These are phyloP conservation scores for Eulacestoma nigropectus DNA, from an alignment of 2,113 vertebrate genomes.

Conservation along the genomic window DNA sequence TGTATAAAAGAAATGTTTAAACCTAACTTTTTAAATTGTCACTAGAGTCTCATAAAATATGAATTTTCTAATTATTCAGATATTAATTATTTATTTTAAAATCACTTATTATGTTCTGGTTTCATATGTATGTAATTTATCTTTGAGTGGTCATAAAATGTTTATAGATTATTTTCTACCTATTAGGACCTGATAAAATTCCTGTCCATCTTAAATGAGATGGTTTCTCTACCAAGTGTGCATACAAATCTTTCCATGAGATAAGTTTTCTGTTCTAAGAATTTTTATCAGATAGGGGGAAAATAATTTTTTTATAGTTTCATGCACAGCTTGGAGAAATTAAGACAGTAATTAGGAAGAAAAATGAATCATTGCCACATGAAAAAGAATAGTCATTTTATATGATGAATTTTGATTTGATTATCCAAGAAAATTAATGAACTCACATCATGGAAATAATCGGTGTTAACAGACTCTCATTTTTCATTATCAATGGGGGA, in stretches of 20 bases:
- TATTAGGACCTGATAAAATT: not conserved
- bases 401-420: constrained; percentile 57
- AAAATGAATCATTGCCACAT: constrained; percentile 29
- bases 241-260: not conserved
- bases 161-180: not conserved
- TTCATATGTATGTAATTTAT: not conserved
- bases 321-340: not conserved
- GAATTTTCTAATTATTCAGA: not conserved
- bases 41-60: not conserved
- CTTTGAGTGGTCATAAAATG: not conserved
- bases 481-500: constrained; percentile 17
- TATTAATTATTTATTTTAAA: constrained; percentile 16
- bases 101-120: not conserved
- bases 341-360: constrained; percentile 47
- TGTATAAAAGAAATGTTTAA: not conserved
- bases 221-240: not conserved
- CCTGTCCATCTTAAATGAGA: not conserved
- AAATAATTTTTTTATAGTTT: not conserved
- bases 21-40: not conserved
- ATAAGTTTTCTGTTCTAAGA: not conserved
- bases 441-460: constrained; percentile 9
- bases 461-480: constrained; percentile 39
- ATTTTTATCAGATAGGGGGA: not conserved
- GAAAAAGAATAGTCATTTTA: constrained; percentile 41
- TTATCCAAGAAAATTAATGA: constrained; percentile 51